Percentiles rank a stretch among this genome's conserved stretches.
These are phyloP conservation scores for Speoplatyrhinus poulsoni DNA, from an alignment of 2,113 vertebrate genomes.

Conservation along the genomic window DNA sequence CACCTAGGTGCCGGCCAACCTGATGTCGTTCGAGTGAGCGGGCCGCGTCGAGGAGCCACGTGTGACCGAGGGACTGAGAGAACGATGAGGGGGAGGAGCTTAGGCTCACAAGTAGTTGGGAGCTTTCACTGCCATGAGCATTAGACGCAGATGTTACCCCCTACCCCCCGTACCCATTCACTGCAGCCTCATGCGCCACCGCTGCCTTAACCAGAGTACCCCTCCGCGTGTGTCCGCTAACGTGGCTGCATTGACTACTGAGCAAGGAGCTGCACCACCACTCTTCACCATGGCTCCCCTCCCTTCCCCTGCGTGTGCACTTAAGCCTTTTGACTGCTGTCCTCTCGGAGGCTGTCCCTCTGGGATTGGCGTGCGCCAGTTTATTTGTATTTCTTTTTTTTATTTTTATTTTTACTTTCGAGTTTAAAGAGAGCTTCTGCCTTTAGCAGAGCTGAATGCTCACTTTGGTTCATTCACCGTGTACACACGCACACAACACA, in stretches of 20 bases:
- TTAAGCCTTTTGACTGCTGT: conserved; percentile 28
- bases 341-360: conserved; percentile 13
- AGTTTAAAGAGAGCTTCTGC: conserved; percentile 20
- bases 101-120: conserved; percentile 30
- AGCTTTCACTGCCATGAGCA: conserved; percentile 81
- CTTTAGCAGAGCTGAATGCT: conserved; percentile 22
- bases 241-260: conserved; percentile 73
- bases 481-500: conserved; percentile 10
- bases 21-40: conserved; percentile 96
- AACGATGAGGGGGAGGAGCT: conserved; percentile 15
- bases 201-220: conserved; percentile 93
- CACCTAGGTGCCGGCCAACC: conserved; percentile 91
- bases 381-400: background rate
- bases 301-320: conserved; percentile 29
- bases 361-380: background rate
- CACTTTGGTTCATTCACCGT: conserved; percentile 4
- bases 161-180: conserved; percentile 61
- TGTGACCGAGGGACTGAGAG: conserved; percentile 42
- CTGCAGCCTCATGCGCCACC: conserved; percentile 79
- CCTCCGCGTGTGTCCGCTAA: conserved; percentile 37
- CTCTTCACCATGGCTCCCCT: conserved; percentile 35
- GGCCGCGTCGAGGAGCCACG: conserved; percentile 37
- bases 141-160: conserved; percentile 11
- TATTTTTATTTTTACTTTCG: conserved; percentile 2
- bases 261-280: conserved; percentile 65